phyloP scores from a whole-genome alignment of 2,113 vertebrate species.

The Grammomys dolichurus region DNA sequence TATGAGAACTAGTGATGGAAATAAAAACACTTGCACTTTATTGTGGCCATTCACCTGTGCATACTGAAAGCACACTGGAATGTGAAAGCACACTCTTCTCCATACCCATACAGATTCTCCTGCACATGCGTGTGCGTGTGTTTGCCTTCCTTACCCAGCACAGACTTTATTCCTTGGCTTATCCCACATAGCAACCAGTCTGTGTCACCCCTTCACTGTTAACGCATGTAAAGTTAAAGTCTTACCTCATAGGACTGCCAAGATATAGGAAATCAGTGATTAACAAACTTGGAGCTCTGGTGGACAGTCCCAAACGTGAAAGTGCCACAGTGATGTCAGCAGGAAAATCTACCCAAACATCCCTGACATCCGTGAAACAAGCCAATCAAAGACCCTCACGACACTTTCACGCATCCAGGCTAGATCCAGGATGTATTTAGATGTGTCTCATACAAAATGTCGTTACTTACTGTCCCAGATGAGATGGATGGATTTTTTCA shows the following conservation, averaged over 20 bases:
- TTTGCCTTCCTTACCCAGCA: neutral
- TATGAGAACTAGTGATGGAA: neutral
- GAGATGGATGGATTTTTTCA: neutral
- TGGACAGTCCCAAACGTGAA: neutral
- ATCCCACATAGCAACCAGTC: neutral
- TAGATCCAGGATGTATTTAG: neutral
- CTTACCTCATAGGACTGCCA: neutral
- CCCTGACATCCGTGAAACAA: conserved; percentile 13
- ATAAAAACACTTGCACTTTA: conserved; percentile 1
- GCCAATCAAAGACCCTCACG: neutral
- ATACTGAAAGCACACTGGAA: neutral
- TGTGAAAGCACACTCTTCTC: neutral
- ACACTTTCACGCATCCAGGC: neutral
- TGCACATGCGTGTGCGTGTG: neutral
- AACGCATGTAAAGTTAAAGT: conserved; percentile 14
- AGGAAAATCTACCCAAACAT: neutral
- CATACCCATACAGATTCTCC: neutral
- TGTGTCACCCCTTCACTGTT: neutral
- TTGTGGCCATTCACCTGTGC: neutral
- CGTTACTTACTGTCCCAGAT: neutral
- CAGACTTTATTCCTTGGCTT: neutral
- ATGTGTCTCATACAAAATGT: neutral
- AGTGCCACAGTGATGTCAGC: neutral
- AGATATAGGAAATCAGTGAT: neutral
- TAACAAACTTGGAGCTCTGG: neutral